These are phyloP conservation scores for Heliconius ethilla DNA, from an alignment of 2,888 invertebrate species.

Conservation along the genomic window DNA sequence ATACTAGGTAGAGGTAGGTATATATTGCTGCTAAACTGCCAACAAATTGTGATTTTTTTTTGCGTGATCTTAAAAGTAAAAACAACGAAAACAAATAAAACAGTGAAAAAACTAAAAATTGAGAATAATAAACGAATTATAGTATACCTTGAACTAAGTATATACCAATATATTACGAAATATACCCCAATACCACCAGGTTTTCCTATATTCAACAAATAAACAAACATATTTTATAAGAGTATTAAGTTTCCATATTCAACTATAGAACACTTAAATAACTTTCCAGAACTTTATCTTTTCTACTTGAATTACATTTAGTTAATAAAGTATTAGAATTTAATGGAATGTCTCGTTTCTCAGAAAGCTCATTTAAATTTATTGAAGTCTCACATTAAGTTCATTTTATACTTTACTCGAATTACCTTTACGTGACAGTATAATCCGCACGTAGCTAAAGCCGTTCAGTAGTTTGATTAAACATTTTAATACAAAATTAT, in stretches of 20 bases:
- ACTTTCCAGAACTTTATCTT: slow-evolving; percentile 8
- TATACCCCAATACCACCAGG: neutral
- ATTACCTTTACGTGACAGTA: neutral
- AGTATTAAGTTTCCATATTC: neutral
- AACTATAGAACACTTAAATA: neutral
- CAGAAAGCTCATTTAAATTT: slow-evolving; percentile 16
- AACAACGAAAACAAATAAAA: neutral
- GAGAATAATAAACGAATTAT: neutral
- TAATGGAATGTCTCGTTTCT: slow-evolving; percentile 13
- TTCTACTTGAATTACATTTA: neutral
- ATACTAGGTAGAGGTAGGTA: too few relatives aligned
- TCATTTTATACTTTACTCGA: neutral
- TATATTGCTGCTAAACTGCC: neutral
- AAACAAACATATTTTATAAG: slow-evolving; percentile 6
- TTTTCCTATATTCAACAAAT: neutral
- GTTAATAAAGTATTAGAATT: slow-evolving; percentile 5
- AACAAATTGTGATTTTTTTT: neutral
- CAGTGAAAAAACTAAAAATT: too few relatives aligned
- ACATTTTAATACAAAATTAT: neutral
- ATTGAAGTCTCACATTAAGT: slow-evolving; percentile 5
- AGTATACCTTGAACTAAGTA: neutral
- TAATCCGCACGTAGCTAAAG: slow-evolving; percentile 8
- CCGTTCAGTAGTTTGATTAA: neutral
- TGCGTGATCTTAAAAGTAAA: neutral
- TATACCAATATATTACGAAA: neutral